Conservation (phyloP, 2,113 vertebrate species). For the Cebus imitator region DNA sequence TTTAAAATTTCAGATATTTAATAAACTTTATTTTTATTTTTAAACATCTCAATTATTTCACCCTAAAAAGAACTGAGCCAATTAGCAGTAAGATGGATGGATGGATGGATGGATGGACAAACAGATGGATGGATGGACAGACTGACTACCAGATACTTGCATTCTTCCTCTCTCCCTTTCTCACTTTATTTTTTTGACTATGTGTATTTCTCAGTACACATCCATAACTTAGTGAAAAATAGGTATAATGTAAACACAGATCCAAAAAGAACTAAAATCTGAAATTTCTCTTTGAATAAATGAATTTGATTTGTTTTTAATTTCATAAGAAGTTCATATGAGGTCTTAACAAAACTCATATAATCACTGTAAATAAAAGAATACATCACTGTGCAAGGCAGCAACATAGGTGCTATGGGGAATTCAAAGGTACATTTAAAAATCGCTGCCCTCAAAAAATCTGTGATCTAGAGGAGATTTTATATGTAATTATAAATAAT, state of each 20-base stretch:
- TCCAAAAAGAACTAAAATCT: conserved; percentile 25
- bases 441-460: background rate
- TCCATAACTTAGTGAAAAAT: background rate
- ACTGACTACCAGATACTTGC: background rate
- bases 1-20: too few relatives aligned
- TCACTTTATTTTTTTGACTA: conserved; percentile 32
- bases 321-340: conserved; percentile 30
- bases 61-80: background rate
- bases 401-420: background rate
- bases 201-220: background rate
- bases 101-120: background rate
- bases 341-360: conserved; percentile 13
- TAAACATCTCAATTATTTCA: conserved; percentile 31
- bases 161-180: background rate
- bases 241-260: background rate
- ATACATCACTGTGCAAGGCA: background rate
- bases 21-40: background rate
- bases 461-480: background rate
- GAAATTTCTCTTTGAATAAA: background rate
- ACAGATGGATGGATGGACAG: background rate
- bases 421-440: conserved; percentile 36
- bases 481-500: background rate
- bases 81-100: background rate
- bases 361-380: conserved; percentile 4
- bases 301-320: conserved; percentile 29